Conservation (phyloP, 2,113 vertebrate species). For the cat (Felis catus) region F.catus_Fca126_mat1.0 CM031419.1:162446501-162447000, state of each 20-base stretch:
- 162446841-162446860: neutral
- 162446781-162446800: neutral
- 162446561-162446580: conserved; percentile 1
- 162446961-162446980: neutral
- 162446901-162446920: conserved; percentile 33
- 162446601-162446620: conserved; percentile 55
- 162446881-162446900: conserved; percentile 8
- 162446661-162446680: conserved; percentile 64
- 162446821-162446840: neutral
- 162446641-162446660: conserved; percentile 61
- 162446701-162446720: conserved; percentile 48
- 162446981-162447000: neutral
- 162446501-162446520: conserved; percentile 49
- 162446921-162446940: conserved; percentile 38
- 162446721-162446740: neutral
- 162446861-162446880: conserved; percentile 28
- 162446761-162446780: conserved; percentile 31
- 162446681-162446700: neutral
- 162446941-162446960: neutral
- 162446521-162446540: conserved; percentile 63
- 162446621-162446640: conserved; percentile 68
- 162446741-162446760: neutral
- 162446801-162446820: conserved; percentile 15
- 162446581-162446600: conserved; percentile 45
- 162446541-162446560: conserved; percentile 57